Conservation (phyloP, 2,888 invertebrate genomes). For the Encarsia formosa region DNA sequence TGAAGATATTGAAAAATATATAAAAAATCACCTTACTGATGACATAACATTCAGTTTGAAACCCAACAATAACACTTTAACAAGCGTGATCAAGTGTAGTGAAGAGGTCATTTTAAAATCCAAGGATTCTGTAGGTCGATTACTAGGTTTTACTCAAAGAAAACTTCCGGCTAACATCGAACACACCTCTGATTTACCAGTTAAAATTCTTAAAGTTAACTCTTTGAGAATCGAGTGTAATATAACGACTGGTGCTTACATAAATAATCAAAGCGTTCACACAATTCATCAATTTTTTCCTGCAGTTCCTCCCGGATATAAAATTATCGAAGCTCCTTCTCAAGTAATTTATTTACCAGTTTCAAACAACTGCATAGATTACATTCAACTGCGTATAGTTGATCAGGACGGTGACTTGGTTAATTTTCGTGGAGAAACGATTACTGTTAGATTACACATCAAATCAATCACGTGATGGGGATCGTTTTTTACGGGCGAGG, state of each 20-base stretch:
- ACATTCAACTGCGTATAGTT: too few relatives aligned
- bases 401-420: too few relatives aligned
- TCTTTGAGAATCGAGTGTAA: not conserved
- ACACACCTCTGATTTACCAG: not conserved
- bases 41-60: not conserved
- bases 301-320: not conserved
- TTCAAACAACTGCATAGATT: slow-evolving; percentile 21
- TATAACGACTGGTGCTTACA: not conserved
- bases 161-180: not conserved
- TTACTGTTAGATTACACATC: too few relatives aligned
- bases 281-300: not conserved
- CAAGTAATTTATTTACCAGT: slow-evolving; percentile 31
- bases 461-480: too few relatives aligned
- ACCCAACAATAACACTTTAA: slow-evolving; percentile 9
- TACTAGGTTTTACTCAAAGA: not conserved
- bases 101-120: slow-evolving; percentile 22
- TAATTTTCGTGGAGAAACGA: too few relatives aligned
- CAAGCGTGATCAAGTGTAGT: slow-evolving; percentile 21
- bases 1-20: not conserved
- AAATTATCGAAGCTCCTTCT: slow-evolving; percentile 37
- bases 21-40: not conserved
- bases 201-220: not conserved
- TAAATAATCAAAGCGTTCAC: not conserved
- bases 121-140: slow-evolving; percentile 15
- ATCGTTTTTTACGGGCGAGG: too few relatives aligned